phyloP scores from a whole-genome alignment of 2,113 vertebrate genomes.

The Microcebus jonahi region DNA sequence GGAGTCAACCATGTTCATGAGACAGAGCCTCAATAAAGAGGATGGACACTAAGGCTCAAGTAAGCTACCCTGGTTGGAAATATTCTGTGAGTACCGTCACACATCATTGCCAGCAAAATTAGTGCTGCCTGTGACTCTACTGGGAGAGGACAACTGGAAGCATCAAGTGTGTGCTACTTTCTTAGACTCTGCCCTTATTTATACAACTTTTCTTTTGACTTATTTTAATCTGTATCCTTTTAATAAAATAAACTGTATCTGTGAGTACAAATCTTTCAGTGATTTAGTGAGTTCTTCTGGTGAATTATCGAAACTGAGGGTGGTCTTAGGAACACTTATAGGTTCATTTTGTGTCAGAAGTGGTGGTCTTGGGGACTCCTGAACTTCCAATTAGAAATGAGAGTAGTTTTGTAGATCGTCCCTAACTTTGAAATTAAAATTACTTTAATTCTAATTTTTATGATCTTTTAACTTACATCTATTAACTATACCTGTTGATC shows the following conservation, averaged over 20 bases:
- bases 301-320: not conserved
- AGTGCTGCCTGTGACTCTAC: not conserved
- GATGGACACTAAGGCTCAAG: not conserved
- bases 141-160: not conserved
- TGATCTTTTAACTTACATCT: not conserved
- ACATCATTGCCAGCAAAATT: not conserved
- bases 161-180: not conserved
- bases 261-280: not conserved
- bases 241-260: not conserved
- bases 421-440: constrained; percentile 7
- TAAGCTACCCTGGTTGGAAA: not conserved
- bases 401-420: not conserved
- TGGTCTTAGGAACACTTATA: not conserved
- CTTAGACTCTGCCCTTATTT: not conserved
- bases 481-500: not conserved
- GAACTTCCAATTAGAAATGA: not conserved
- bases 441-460: not conserved
- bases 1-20: not conserved
- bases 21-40: not conserved
- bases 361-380: not conserved
- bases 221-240: not conserved
- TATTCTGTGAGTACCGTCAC: not conserved
- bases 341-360: not conserved
- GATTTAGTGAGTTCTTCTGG: not conserved
- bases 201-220: not conserved